phyloP scores from a whole-genome alignment of 1,140 invertebrate genomes.

The Idris sp. region DNA sequence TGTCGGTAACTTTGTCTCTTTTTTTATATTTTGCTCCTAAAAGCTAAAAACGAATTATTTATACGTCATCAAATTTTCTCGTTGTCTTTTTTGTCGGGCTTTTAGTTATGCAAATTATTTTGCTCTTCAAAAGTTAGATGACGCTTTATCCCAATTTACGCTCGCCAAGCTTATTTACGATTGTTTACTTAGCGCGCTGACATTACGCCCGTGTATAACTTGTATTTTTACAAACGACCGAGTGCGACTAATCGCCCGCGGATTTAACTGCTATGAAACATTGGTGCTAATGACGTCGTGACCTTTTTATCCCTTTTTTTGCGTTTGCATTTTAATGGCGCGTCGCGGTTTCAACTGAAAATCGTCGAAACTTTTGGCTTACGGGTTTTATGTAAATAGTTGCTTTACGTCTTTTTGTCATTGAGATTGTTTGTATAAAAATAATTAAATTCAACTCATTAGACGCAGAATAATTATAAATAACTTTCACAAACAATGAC shows the following conservation, averaged over 20 bases:
- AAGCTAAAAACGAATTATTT: slow-evolving; percentile 43
- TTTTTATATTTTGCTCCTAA: slow-evolving; percentile 38
- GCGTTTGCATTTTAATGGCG: slow-evolving; percentile 6
- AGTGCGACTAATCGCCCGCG: slow-evolving; percentile 13
- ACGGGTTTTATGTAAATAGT: background rate
- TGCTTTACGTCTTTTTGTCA: too few relatives aligned
- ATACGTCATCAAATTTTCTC: slow-evolving; percentile 47
- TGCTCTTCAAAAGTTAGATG: slow-evolving; percentile 26
- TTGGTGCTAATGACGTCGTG: slow-evolving; percentile 15
- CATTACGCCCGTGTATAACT: background rate
- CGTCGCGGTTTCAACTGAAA: background rate
- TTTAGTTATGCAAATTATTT: slow-evolving; percentile 49
- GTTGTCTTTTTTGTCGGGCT: slow-evolving; percentile 31
- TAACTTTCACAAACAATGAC: too few relatives aligned
- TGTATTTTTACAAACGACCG: slow-evolving; percentile 19
- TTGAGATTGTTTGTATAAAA: too few relatives aligned
- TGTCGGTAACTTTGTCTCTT: slow-evolving; percentile 1
- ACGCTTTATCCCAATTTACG: slow-evolving; percentile 42
- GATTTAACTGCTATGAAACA: slow-evolving; percentile 17
- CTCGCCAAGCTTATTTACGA: slow-evolving; percentile 30
- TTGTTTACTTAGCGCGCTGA: slow-evolving; percentile 25
- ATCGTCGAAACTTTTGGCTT: background rate
- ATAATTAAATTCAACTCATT: too few relatives aligned
- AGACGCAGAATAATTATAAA: too few relatives aligned
- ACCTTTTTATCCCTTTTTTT: slow-evolving; percentile 6